Percentiles rank a stretch among this genome's conserved stretches.
Conservation (phyloP, 2,113 vertebrate species). For the Callocephalon fimbriatum region DNA sequence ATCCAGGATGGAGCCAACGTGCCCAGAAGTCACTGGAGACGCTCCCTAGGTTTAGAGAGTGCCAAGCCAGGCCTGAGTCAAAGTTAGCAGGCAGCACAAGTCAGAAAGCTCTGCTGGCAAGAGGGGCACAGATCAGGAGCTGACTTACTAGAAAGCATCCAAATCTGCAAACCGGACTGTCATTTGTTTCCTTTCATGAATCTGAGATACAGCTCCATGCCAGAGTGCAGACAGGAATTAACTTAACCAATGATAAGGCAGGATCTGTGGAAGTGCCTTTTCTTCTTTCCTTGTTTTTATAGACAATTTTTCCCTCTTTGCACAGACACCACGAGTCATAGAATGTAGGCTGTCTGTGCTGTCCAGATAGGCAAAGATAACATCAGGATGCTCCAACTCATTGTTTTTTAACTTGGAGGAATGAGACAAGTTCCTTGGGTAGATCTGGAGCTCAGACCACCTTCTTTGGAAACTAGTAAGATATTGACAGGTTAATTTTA, state of each 20-base stretch:
- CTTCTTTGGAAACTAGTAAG: background rate
- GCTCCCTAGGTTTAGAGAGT: background rate
- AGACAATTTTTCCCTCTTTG: background rate
- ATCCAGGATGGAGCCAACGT: background rate
- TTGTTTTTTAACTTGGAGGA: background rate
- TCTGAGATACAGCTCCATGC: background rate
- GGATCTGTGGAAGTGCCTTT: background rate
- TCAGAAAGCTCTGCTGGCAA: background rate
- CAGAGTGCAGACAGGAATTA: background rate
- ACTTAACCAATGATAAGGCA: background rate
- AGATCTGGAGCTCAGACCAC: background rate
- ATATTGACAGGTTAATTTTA: background rate
- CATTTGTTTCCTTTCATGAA: background rate
- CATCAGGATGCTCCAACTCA: background rate
- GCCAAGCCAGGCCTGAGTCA: background rate
- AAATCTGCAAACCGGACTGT: background rate
- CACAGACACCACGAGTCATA: accelerated
- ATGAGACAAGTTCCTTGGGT: background rate
- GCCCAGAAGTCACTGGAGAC: background rate
- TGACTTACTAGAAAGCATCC: background rate
- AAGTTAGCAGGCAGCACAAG: background rate
- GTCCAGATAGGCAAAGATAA: background rate
- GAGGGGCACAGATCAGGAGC: background rate
- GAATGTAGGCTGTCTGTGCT: background rate
- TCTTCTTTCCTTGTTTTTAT: background rate